Percentiles rank a stretch among this genome's conserved stretches.
Evolutionary conservation across 1,140 invertebrate species (phyloP).

Genomic region (Leptinotarsa lineolata): DNA sequence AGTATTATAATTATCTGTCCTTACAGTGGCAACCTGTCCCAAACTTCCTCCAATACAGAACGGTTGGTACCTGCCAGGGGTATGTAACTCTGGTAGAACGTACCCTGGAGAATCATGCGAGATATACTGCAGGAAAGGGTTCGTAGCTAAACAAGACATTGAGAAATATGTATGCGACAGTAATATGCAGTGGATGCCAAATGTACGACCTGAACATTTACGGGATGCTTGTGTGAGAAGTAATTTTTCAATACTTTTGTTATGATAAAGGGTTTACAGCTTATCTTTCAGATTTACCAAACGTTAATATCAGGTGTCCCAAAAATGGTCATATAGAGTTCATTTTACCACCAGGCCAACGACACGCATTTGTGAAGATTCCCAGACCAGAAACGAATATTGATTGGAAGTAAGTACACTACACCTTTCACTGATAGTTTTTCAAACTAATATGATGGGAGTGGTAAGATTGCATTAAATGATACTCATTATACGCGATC

Average conservation of each 20-base stretch:
- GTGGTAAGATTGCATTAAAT: no score
- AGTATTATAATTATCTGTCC: not conserved
- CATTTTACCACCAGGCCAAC: slow-evolving; percentile 60
- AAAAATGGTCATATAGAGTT: slow-evolving; percentile 60
- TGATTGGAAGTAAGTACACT: slow-evolving; percentile 56
- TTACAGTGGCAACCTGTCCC: slow-evolving; percentile 54
- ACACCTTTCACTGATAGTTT: not conserved
- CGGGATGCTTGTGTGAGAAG: slow-evolving; percentile 42
- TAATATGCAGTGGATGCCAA: slow-evolving; percentile 51
- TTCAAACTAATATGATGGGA: no score
- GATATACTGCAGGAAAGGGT: slow-evolving; percentile 56
- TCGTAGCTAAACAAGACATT: slow-evolving; percentile 39
- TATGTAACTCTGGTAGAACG: slow-evolving; percentile 55
- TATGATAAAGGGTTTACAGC: not conserved
- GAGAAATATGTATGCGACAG: slow-evolving; percentile 38
- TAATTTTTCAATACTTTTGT: not conserved
- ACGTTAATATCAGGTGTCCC: slow-evolving; percentile 69
- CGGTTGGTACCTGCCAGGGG: slow-evolving; percentile 57
- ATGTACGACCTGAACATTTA: slow-evolving; percentile 33
- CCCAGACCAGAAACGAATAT: slow-evolving; percentile 70
- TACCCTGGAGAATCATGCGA: slow-evolving; percentile 56
- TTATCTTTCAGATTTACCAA: slow-evolving; percentile 35
- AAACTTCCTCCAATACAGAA: slow-evolving; percentile 53
- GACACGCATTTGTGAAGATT: slow-evolving; percentile 62
- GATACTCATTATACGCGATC: no score